A percentile compares a stretch with the other conserved stretches of the same genome.
Conservation (phyloP, 35 echinoderm and acorn worm genomes). For the Amphiura filiformis region DNA sequence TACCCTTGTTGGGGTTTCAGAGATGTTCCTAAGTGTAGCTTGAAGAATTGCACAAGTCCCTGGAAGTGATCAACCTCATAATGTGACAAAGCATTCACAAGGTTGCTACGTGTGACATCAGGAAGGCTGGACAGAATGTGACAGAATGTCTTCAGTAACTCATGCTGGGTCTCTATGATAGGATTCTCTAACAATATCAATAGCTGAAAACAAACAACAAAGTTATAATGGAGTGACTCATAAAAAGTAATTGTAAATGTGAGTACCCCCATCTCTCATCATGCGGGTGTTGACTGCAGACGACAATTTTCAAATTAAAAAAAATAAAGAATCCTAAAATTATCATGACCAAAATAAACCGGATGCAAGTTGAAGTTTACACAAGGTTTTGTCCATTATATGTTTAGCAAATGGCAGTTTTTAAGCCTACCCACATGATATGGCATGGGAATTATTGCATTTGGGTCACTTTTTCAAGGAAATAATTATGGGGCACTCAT, state of each 20-base stretch:
- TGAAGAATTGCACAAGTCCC: conserved; percentile 53
- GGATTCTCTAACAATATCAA: conserved; percentile 73
- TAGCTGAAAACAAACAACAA: conserved; percentile 19
- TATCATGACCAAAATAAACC: too few species aligned
- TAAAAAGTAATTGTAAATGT: neutral
- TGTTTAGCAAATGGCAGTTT: too few species aligned
- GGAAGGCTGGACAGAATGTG: conserved; percentile 53
- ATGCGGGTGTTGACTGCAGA: neutral
- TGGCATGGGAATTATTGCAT: too few species aligned
- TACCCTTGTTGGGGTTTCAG: conserved; percentile 85
- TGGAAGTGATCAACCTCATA: conserved; percentile 60
- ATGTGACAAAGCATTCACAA: conserved; percentile 47
- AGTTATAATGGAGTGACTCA: neutral
- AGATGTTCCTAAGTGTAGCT: conserved; percentile 57
- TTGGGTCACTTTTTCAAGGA: too few species aligned
- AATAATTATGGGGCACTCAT: too few species aligned
- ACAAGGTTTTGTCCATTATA: too few species aligned
- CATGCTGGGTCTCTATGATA: conserved; percentile 45
- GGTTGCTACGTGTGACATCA: conserved; percentile 30
- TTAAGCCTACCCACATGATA: too few species aligned
- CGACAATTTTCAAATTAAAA: neutral
- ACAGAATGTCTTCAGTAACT: conserved; percentile 70
- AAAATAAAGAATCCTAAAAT: too few species aligned
- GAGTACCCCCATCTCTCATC: neutral
- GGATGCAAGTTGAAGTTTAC: too few species aligned